A percentile compares a stretch with the other conserved stretches of the same genome.
phyloP scores from a whole-genome alignment of 37 sponge, comb jelly and placozoan species.

The Spongia lamella region DNA sequence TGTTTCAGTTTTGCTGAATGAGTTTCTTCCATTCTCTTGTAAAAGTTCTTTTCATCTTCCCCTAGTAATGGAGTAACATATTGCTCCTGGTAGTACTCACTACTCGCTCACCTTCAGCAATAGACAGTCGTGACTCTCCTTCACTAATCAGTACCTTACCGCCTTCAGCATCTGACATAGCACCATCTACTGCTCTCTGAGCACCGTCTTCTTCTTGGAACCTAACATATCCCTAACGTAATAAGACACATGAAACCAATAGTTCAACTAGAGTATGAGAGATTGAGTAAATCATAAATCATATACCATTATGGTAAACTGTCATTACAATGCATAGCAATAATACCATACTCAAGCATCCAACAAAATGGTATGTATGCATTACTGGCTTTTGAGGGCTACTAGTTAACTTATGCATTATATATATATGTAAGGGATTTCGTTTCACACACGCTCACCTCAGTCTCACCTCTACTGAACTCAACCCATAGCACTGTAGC shows the following conservation, averaged over 20 bases:
- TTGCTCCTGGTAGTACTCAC: no score
- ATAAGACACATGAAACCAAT: background rate
- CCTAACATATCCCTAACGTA: constrained; percentile 69
- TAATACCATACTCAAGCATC: constrained; percentile 15
- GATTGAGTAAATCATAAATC: no score
- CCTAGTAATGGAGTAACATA: no score
- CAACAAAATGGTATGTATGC: no score
- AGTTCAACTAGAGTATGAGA: no score
- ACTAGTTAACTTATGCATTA: no score
- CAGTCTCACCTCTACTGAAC: constrained; percentile 55
- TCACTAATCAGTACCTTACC: constrained; percentile 36
- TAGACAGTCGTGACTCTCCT: constrained; percentile 30
- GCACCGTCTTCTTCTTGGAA: constrained; percentile 68
- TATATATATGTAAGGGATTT: no score
- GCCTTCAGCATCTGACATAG: constrained; percentile 18
- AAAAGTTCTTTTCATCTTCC: no score
- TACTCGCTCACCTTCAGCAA: constrained; percentile 61
- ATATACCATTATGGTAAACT: background rate
- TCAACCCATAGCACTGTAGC: constrained; percentile 71
- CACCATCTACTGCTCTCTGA: constrained; percentile 44
- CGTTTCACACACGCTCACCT: constrained; percentile 46
- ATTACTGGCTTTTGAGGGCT: no score
- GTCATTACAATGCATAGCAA: background rate
- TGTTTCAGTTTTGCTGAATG: no score
- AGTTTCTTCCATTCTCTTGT: no score